Evolutionary conservation across 2,797 vertebrate genomes (phyloP).

Genomic region (Pagetopsis macropterus): DNA sequence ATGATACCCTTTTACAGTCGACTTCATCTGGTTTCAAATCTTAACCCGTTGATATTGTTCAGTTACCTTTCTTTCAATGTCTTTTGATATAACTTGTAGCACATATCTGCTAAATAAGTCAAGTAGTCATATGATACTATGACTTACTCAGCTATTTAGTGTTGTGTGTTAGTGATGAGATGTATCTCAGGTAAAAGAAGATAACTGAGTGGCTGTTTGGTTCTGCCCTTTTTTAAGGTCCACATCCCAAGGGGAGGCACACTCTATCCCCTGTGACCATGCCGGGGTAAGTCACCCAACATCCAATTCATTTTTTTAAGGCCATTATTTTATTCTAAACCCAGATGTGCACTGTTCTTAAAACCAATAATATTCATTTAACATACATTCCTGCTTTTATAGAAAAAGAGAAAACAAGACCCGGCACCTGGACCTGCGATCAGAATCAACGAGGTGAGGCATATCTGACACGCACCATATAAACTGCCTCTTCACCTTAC

Average conservation of each 20-base stretch:
- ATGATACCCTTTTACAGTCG: conserved; percentile 27
- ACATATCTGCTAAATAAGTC: background rate
- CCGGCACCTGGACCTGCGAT: conserved; percentile 62
- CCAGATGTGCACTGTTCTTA: rapidly evolving
- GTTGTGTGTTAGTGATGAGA: background rate
- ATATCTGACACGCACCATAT: background rate
- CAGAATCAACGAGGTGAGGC: conserved; percentile 79
- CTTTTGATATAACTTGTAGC: background rate
- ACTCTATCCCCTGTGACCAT: conserved; percentile 73
- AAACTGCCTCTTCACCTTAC: conserved; percentile 7
- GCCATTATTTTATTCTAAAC: background rate
- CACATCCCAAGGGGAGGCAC: conserved; percentile 56
- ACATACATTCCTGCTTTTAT: conserved; percentile 59
- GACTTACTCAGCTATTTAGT: background rate
- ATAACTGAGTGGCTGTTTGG: background rate
- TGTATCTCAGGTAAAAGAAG: background rate
- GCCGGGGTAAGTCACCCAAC: conserved; percentile 75
- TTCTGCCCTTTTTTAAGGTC: conserved; percentile 61
- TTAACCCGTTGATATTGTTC: background rate
- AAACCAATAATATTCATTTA: background rate
- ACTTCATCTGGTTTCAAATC: background rate
- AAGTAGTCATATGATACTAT: background rate
- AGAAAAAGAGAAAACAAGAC: conserved; percentile 89
- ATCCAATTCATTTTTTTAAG: background rate
- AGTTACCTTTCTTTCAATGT: background rate